These are phyloP conservation scores for Panzeria rudis DNA, from an alignment of 2,888 invertebrate species.

Conservation along the genomic window DNA sequence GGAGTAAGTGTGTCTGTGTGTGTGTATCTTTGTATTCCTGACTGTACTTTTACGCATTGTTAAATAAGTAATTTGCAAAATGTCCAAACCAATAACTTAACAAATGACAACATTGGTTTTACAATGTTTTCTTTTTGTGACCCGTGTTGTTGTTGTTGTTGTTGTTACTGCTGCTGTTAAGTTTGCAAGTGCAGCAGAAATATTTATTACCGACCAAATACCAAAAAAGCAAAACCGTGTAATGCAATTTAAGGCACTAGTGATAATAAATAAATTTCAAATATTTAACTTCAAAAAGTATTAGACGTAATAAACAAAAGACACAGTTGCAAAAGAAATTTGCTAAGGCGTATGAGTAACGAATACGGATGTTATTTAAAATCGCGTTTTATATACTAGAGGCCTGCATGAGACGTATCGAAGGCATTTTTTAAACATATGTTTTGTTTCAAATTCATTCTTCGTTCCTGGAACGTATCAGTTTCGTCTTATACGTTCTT, in stretches of 20 bases:
- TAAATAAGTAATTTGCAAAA: constrained; percentile 83
- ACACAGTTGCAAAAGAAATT: too few relatives aligned
- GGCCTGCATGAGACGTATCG: too few relatives aligned
- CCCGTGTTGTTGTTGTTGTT: constrained; percentile 25
- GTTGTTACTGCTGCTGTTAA: constrained; percentile 27
- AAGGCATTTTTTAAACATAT: too few relatives aligned
- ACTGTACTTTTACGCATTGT: constrained; percentile 80
- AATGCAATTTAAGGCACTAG: constrained; percentile 17
- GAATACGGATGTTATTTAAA: too few relatives aligned
- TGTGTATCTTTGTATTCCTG: constrained; percentile 17
- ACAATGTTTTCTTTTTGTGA: constrained; percentile 52
- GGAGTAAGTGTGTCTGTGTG: neutral
- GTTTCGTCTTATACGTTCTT: too few relatives aligned
- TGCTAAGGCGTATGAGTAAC: neutral
- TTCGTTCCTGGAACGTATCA: too few relatives aligned
- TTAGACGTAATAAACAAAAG: too few relatives aligned
- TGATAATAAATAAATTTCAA: too few relatives aligned
- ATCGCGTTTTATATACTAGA: too few relatives aligned
- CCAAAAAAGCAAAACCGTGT: neutral
- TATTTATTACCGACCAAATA: constrained; percentile 24
- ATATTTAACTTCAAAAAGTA: too few relatives aligned
- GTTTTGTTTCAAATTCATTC: too few relatives aligned
- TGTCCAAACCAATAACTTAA: constrained; percentile 82
- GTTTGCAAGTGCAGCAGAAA: constrained; percentile 37
- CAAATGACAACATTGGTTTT: constrained; percentile 70